Evolutionary conservation across 2,888 invertebrate species (phyloP).

Genomic region (Chymomyza fuscimana): DNA sequence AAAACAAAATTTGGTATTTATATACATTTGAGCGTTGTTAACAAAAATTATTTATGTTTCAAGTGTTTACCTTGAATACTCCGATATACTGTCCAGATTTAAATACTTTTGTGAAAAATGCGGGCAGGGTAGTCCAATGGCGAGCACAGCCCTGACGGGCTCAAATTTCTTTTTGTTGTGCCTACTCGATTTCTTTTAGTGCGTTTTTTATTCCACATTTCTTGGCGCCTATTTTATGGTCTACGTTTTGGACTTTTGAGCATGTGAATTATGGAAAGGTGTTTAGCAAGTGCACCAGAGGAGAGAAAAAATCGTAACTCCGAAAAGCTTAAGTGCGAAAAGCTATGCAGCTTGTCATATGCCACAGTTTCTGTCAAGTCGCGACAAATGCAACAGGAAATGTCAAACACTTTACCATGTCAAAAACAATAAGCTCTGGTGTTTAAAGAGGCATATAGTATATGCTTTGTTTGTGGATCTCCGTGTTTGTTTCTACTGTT

Average conservation of each 20-base stretch:
- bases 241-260: background rate
- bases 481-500: constrained; percentile 24
- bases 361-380: background rate
- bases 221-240: background rate
- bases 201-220: constrained; percentile 5
- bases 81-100: no score
- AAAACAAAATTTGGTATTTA: no score
- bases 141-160: no score
- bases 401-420: constrained; percentile 55
- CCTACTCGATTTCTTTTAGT: no score
- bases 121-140: no score
- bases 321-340: background rate
- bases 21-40: no score
- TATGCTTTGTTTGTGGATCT: constrained; percentile 16
- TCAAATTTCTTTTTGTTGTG: no score
- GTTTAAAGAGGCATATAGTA: constrained; percentile 27
- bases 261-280: background rate
- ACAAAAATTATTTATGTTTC: no score
- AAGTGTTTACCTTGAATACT: no score
- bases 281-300: background rate
- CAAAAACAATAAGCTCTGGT: constrained; percentile 50
- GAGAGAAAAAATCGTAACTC: background rate
- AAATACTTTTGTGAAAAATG: no score
- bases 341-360: background rate
- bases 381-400: constrained; percentile 49